Base-by-base conservation (phyloP, 2,888 invertebrate species). In the Pristionchus arcanus region DNA sequence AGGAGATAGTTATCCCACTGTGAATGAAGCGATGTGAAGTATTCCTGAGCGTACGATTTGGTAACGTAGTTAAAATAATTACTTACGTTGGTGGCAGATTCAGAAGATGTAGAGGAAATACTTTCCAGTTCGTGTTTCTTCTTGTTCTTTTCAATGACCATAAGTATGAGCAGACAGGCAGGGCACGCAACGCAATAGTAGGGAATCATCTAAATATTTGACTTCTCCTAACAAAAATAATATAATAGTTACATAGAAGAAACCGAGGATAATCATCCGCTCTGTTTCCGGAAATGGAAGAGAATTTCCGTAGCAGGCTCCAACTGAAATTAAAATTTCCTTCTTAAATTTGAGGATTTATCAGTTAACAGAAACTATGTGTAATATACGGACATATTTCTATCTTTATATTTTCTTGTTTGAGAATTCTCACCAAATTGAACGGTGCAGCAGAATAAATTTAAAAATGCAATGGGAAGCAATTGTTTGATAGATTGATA, bases 141-240 rank as follows among this genome's bases (percentile, higher is more conserved):
- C 55, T n/a, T 28, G 2, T 19, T 83, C 13, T 83, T 55, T 28
- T 83, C 53, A 3, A 11, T 25, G 19, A 55, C 53, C 83, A 83
- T 83, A 0, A 53, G 4, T 5, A n/a, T 9, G 0, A 83, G 55
- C 5, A 83, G 49, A 13, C 53, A 7, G 1, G 53, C 16, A 0
- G 83, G 55, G 28, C 83, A 83, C 3, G n/a, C 7, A 21, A 83
- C 19, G 83, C 83, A 83, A 53, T 83, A 83, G 19, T 55, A 83
- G 9, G 83, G 83, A 25, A 55, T 49, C 28, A 28, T 55, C 83
- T 83, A 16, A n/a, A 55, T 2, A 55, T 55, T 55, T 13, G 9
- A 2, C 42, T 42, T 42, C 9, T 42, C 42, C 9, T 42, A 5
- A 42, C 42, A 55, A 55, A 55, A 55, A 11, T 55, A 2, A 55